Evolutionary conservation across 2,113 vertebrate species (phyloP).

Genomic region (Rhynchopsitta pachyrhyncha): DNA sequence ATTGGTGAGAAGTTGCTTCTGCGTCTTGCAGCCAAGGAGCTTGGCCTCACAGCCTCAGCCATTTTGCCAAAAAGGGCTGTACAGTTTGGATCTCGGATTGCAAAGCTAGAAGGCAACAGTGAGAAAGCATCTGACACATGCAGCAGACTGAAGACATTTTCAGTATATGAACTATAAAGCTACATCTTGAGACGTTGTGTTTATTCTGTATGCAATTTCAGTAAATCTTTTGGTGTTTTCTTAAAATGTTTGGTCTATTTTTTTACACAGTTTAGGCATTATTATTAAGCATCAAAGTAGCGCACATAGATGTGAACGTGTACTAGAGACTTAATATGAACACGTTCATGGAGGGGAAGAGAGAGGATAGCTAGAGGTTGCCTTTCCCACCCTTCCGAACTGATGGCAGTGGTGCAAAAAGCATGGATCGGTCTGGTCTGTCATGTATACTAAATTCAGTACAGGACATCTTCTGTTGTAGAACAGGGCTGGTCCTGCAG

Average conservation of each 20-base stretch:
- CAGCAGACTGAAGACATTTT: conserved; percentile 74
- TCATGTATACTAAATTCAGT: not conserved
- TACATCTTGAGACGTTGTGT: not conserved
- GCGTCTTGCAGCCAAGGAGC: conserved; percentile 78
- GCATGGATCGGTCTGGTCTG: accelerated
- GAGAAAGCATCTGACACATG: conserved; percentile 92
- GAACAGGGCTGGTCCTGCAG: not conserved
- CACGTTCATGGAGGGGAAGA: not conserved
- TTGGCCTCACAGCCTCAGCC: conserved; percentile 81
- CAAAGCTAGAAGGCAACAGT: conserved; percentile 85
- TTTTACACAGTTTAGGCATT: not conserved
- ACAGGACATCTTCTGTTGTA: not conserved
- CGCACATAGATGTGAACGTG: not conserved
- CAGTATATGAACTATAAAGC: not conserved
- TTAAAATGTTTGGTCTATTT: not conserved
- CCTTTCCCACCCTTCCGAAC: not conserved
- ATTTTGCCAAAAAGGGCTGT: conserved; percentile 91
- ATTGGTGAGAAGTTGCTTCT: conserved; percentile 92
- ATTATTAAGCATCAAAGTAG: not conserved
- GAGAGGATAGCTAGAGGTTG: not conserved
- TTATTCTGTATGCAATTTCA: not conserved
- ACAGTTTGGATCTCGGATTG: conserved; percentile 95
- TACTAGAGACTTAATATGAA: accelerated
- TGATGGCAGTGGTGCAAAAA: not conserved
- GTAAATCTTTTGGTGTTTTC: not conserved